These are phyloP conservation scores for Escarpia spicata DNA, from an alignment of 2,888 invertebrate species.

Conservation along the genomic window DNA sequence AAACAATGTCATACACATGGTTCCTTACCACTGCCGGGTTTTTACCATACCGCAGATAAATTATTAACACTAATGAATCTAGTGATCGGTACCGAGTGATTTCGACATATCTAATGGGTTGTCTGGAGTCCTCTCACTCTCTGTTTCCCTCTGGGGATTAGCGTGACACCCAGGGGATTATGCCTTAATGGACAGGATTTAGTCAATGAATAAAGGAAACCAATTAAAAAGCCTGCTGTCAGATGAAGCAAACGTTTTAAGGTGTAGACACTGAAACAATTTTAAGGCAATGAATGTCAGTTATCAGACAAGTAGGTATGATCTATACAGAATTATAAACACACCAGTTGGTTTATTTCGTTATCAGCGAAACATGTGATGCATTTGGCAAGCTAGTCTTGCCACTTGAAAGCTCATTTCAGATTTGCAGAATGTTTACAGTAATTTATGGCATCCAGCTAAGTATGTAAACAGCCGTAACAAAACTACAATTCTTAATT, in stretches of 20 bases:
- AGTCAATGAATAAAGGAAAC: not conserved
- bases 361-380: not conserved
- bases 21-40: not conserved
- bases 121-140: not conserved
- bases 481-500: too few species aligned
- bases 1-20: not conserved
- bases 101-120: not conserved
- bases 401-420: too few species aligned
- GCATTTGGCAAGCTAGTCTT: too few species aligned
- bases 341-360: not conserved
- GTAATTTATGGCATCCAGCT: too few species aligned
- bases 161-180: not conserved
- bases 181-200: not conserved
- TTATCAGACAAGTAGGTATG: too few species aligned
- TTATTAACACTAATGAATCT: not conserved
- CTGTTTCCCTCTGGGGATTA: not conserved
- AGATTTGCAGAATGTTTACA: too few species aligned
- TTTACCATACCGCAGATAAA: not conserved
- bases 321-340: not conserved
- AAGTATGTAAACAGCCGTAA: too few species aligned
- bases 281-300: not conserved
- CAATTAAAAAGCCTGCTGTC: not conserved
- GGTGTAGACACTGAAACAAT: not conserved
- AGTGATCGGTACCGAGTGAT: not conserved
- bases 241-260: not conserved